Conservation (phyloP, 2,797 vertebrate genomes). For the Sebastes alutus region DNA sequence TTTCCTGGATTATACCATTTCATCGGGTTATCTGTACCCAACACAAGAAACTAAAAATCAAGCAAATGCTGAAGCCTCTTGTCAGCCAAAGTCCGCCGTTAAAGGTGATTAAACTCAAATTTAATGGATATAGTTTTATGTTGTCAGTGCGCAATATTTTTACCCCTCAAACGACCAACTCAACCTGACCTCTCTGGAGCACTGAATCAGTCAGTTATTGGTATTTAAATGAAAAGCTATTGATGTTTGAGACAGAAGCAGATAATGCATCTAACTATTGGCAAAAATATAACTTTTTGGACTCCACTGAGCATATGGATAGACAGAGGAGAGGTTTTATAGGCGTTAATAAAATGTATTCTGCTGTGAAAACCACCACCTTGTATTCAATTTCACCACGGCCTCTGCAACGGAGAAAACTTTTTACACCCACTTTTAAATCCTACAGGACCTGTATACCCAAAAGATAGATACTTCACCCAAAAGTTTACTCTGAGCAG, state of each 20-base stretch:
- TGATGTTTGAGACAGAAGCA: not conserved
- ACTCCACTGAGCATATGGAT: too few species aligned
- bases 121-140: not conserved
- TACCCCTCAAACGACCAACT: not conserved
- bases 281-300: too few species aligned
- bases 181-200: not conserved
- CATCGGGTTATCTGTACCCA: not conserved
- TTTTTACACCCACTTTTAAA: not conserved
- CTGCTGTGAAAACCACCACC: too few species aligned
- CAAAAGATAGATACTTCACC: not conserved
- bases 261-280: too few species aligned
- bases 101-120: too few species aligned
- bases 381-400: not conserved
- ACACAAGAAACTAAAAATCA: not conserved
- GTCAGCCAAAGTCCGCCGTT: too few species aligned
- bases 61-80: not conserved
- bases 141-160: not conserved
- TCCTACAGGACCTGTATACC: not conserved
- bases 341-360: too few species aligned
- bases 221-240: not conserved
- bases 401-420: not conserved
- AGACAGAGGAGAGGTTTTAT: too few species aligned
- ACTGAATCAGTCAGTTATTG: not conserved
- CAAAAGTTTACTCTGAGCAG: not conserved
- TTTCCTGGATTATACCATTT: not conserved